Conservation (phyloP, 2,888 invertebrate species). For the Ditylenchus weischeri region DNA sequence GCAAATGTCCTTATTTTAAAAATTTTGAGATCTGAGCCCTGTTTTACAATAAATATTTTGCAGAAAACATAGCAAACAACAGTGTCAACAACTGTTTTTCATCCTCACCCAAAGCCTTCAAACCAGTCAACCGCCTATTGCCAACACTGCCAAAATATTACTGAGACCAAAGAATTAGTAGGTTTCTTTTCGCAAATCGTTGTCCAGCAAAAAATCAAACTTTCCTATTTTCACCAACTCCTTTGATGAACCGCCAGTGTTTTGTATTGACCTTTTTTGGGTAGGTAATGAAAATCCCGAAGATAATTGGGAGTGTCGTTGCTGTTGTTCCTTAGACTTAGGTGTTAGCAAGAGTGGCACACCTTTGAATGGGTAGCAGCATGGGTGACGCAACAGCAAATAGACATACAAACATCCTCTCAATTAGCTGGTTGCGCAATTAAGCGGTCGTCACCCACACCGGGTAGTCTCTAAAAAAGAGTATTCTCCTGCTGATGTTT, state of each 20-base stretch:
- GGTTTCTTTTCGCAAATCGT: background rate
- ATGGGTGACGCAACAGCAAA: background rate
- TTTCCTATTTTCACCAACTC: background rate
- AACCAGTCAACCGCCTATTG: conserved; percentile 16
- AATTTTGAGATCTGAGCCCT: too few relatives aligned
- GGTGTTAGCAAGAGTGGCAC: too few relatives aligned
- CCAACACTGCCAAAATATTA: background rate
- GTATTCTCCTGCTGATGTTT: background rate
- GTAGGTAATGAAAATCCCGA: too few relatives aligned
- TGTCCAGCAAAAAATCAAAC: background rate
- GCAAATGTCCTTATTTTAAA: too few relatives aligned
- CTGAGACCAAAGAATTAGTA: background rate
- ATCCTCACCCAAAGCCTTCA: conserved; percentile 28
- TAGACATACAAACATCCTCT: background rate
- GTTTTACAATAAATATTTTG: too few relatives aligned
- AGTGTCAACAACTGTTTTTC: background rate
- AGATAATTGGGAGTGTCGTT: too few relatives aligned
- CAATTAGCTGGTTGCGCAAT: conserved; percentile 8
- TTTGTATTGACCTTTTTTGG: too few relatives aligned
- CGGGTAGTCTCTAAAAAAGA: background rate
- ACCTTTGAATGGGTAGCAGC: background rate
- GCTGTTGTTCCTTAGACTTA: too few relatives aligned
- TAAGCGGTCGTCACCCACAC: conserved; percentile 4
- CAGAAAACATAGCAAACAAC: conserved; percentile 20
- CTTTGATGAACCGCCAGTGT: too few relatives aligned